These are phyloP conservation scores for Bugula neritina DNA, from an alignment of 2,888 invertebrate species.

Conservation along the genomic window DNA sequence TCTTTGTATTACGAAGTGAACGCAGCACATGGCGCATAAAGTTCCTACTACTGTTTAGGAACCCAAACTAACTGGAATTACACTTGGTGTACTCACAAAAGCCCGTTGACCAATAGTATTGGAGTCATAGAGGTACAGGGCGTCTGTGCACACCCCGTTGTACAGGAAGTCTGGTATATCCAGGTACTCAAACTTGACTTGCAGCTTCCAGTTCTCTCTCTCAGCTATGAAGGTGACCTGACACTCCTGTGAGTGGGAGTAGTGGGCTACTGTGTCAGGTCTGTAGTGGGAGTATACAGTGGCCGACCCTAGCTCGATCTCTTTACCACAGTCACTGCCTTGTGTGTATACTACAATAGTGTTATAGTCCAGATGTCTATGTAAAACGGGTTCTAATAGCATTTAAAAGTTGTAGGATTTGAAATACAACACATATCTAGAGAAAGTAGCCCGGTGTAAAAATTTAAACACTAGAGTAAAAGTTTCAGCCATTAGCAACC, in stretches of 20 bases:
- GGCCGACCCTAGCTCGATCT: conserved; percentile 42
- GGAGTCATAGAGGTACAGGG: conserved; percentile 47
- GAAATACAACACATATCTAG: too few species aligned
- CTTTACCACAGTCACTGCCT: conserved; percentile 39
- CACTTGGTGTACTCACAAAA: conserved; percentile 38
- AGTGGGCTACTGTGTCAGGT: conserved; percentile 33
- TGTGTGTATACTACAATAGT: conserved; percentile 39
- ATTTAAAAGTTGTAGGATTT: too few species aligned
- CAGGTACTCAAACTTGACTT: conserved; percentile 43
- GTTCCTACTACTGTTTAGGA: too few species aligned
- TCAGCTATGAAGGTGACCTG: conserved; percentile 43
- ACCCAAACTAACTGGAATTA: neutral
- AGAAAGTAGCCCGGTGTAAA: too few species aligned
- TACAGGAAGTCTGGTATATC: conserved; percentile 43
- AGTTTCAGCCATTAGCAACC: too few species aligned
- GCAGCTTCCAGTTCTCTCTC: conserved; percentile 42
- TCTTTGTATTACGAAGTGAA: too few species aligned
- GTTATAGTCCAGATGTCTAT: too few species aligned
- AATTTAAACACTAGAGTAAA: too few species aligned
- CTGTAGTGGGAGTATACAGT: conserved; percentile 44
- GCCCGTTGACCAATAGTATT: conserved; percentile 38
- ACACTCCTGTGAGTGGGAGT: conserved; percentile 41
- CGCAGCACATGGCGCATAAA: too few species aligned
- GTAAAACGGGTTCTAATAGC: too few species aligned
- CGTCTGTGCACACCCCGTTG: conserved; percentile 43